Conservation (phyloP, 35 echinoderm and acorn worm species). For the Anneissia japonica region DNA sequence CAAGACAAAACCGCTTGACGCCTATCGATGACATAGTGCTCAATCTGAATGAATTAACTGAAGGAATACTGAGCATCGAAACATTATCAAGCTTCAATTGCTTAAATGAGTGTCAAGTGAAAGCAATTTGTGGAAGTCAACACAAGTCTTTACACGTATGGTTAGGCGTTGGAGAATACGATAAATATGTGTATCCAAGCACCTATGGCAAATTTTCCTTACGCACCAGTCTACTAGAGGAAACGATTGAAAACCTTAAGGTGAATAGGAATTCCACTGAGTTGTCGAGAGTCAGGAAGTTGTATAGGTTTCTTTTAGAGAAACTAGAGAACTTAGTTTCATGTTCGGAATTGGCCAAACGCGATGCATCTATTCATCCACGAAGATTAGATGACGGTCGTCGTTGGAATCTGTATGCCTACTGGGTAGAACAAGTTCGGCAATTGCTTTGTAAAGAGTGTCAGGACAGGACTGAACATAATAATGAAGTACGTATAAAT, state of each 20-base stretch:
- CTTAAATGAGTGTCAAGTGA: too few species aligned
- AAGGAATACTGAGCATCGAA: too few species aligned
- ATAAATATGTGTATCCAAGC: too few species aligned
- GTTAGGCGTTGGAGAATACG: too few species aligned
- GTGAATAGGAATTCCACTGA: neutral
- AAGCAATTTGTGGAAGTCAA: too few species aligned
- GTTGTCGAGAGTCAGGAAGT: neutral
- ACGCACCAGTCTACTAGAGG: too few species aligned
- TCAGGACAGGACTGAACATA: neutral
- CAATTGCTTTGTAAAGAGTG: neutral
- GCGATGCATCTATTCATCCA: neutral
- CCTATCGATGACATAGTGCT: neutral
- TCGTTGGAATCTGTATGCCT: constrained; percentile 33
- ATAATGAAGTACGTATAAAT: neutral
- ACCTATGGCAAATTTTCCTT: too few species aligned
- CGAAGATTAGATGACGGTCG: neutral
- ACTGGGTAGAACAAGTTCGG: constrained; percentile 17
- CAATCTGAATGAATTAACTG: neutral
- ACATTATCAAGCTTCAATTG: too few species aligned
- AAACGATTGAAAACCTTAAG: too few species aligned
- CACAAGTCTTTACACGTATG: too few species aligned
- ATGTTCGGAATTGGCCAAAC: neutral
- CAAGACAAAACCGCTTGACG: neutral
- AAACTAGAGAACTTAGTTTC: neutral
- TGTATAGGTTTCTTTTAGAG: neutral